Evolutionary conservation across 1,140 invertebrate species (phyloP), one percentile per base, ranked within the genome.

Genomic region (Brachionus manjavacas): DNA sequence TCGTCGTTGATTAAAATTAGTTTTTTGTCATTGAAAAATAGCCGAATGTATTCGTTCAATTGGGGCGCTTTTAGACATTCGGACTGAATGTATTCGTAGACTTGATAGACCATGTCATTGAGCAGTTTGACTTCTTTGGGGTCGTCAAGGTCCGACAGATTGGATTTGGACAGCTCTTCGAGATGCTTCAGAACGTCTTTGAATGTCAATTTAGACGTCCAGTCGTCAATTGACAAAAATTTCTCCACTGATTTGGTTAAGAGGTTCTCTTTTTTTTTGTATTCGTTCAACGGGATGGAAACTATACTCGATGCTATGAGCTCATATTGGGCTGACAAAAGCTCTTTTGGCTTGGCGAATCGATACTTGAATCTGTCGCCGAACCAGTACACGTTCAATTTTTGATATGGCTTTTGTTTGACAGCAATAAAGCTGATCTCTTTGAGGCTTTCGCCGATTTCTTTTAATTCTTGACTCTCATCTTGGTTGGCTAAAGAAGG

Each of bases 101-200:
- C 16, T 72, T 68, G 39, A 31, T 49, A 83, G 14, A 52, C 49
- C 81, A 83, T 83, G 41, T 83, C 81, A 20, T 49, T 68, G 11
- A 83, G n/a, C 1, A 81, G 20, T n/a, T 81, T 81, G 9, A 81
- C 52, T 16, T 81, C 79, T 60, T 81, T 81, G 8, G 79, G n/a
- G 35, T 64, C 52, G 52, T 81, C 79, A 0, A 81, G 12, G 20
- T 81, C 79, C 7, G 12, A 23, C 7, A 46, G 6, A 7, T 83
- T 83, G 43, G 49, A 31, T 39, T 83, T 83, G 11, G 60, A 25
- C 4, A 83, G 3, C 23, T 83, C 60, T 31, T 72, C 68, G 6
- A 83, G n/a, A 1, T 83, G 60, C 20, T 72, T 83, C 0, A 83
- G 64, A 0, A 83, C 64, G 35, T 83, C 81, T 35, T 43, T 41